Conservation (phyloP, 2,113 vertebrate genomes). For the Brachypodius melanocephalos region DNA sequence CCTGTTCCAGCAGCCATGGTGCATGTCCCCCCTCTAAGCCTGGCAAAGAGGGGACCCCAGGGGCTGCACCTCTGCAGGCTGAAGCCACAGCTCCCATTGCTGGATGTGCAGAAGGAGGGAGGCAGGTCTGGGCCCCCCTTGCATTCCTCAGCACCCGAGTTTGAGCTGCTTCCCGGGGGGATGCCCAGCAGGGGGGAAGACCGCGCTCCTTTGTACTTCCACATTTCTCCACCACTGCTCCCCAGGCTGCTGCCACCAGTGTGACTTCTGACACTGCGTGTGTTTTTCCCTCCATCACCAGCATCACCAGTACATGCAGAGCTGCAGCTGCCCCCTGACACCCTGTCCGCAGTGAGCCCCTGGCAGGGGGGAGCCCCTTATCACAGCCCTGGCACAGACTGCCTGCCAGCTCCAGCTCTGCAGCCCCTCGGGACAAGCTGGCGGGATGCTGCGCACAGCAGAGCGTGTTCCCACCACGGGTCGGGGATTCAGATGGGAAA, state of each 20-base stretch:
- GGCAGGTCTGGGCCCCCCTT: rapidly evolving
- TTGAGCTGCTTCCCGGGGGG: neutral
- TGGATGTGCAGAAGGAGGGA: neutral
- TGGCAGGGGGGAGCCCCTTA: neutral
- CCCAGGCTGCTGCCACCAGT: neutral
- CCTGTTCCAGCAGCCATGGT: neutral
- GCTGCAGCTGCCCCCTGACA: neutral
- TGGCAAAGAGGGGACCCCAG: neutral
- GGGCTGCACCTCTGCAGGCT: neutral
- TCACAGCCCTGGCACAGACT: neutral
- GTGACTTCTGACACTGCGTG: rapidly evolving
- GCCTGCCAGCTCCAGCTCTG: neutral
- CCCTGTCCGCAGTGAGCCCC: neutral
- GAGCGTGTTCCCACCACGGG: neutral
- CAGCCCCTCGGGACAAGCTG: neutral
- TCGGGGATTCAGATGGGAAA: neutral
- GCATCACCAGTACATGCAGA: neutral
- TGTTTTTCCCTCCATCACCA: neutral
- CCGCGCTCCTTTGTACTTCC: neutral
- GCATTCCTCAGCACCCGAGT: rapidly evolving
- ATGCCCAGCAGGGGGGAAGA: neutral
- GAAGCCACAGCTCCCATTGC: neutral
- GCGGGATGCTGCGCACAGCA: neutral
- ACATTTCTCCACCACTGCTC: neutral
- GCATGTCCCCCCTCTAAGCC: neutral